Conservation (phyloP, 1,140 invertebrate species). For the Coboldia fuscipes region DNA sequence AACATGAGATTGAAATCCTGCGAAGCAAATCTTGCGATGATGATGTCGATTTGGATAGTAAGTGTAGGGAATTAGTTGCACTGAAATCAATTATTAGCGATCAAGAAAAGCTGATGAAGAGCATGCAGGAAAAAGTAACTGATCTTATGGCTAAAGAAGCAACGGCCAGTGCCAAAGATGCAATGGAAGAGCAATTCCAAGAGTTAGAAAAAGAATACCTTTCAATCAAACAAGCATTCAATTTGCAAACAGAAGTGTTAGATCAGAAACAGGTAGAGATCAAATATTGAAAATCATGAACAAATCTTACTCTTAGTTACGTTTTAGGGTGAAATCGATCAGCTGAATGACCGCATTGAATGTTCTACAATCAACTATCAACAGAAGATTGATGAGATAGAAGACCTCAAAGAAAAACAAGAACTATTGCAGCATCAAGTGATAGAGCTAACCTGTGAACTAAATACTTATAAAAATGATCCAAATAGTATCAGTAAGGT, state of each 20-base stretch:
- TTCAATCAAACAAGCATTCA: neutral
- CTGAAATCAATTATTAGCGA: neutral
- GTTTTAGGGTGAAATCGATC: neutral
- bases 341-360: neutral
- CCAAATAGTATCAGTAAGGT: neutral
- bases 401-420: neutral
- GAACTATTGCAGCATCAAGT: neutral
- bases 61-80: neutral
- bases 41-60: neutral
- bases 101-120: neutral
- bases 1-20: neutral
- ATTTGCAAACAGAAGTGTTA: neutral
- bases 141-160: neutral
- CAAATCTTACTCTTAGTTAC: no score
- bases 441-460: neutral
- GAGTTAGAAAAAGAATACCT: neutral
- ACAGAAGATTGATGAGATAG: neutral
- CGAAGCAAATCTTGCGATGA: neutral
- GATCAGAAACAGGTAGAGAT: no score
- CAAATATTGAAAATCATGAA: no score
- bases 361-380: neutral
- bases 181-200: neutral
- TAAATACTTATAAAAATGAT: neutral
- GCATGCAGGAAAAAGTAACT: neutral
- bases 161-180: neutral